Percentiles rank a stretch among this genome's conserved stretches.
Conservation (phyloP, 1,140 invertebrate genomes). For the Zaprionus camerounensis region DNA sequence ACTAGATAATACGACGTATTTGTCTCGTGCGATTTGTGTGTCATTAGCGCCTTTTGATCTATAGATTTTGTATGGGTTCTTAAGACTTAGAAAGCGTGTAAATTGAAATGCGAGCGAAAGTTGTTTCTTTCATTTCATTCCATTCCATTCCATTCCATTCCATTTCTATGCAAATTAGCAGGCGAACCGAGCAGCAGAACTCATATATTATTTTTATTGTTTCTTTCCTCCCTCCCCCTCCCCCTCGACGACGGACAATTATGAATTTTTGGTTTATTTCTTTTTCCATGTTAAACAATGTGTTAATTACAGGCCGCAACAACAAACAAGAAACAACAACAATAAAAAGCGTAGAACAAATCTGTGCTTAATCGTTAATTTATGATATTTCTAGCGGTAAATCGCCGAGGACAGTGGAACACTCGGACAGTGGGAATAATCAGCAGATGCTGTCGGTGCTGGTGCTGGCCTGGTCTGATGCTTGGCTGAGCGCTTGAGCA, state of each 20-base stretch:
- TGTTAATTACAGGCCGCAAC: slow-evolving; percentile 66
- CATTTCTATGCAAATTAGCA: slow-evolving; percentile 77
- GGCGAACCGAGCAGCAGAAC: slow-evolving; percentile 17
- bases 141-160: slow-evolving; percentile 77
- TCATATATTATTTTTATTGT: slow-evolving; percentile 35
- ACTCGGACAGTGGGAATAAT: slow-evolving; percentile 62
- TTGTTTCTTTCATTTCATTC: slow-evolving; percentile 50
- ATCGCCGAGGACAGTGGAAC: slow-evolving; percentile 19
- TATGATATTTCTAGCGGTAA: slow-evolving; percentile 77
- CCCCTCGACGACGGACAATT: slow-evolving; percentile 2
- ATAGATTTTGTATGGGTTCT: slow-evolving; percentile 47
- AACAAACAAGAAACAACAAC: not conserved
- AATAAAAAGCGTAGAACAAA: slow-evolving; percentile 64
- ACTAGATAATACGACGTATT: not conserved
- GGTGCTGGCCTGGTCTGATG: not conserved
- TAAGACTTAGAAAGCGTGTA: slow-evolving; percentile 74
- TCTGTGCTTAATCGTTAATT: slow-evolving; percentile 81
- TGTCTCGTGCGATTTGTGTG: slow-evolving; percentile 29
- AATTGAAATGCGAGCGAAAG: slow-evolving; percentile 71
- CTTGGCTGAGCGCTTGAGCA: slow-evolving; percentile 15
- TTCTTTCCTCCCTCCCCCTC: not conserved
- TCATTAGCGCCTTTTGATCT: slow-evolving; percentile 62
- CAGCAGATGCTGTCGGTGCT: slow-evolving; percentile 4
- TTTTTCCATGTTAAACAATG: slow-evolving; percentile 62
- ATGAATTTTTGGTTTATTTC: slow-evolving; percentile 9